Percentiles rank a stretch among this genome's conserved stretches.
Evolutionary conservation across 2,797 vertebrate genomes (phyloP).

Genomic region (Staurois parvus): DNA sequence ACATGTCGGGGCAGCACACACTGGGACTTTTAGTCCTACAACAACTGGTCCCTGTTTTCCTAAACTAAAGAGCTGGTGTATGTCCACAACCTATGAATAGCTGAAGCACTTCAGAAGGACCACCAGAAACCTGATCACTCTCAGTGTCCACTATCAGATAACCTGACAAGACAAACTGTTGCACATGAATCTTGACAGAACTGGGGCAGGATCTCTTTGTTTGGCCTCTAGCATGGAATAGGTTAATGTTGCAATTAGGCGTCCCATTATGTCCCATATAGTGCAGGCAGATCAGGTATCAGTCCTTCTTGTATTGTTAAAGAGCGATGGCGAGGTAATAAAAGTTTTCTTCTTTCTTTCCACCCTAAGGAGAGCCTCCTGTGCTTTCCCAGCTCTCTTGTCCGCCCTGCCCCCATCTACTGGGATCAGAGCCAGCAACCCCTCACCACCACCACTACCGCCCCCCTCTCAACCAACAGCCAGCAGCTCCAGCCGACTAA

Average conservation of each 20-base stretch:
- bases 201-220: slow-evolving; percentile 29
- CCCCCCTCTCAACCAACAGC: background rate
- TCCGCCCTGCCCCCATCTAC: slow-evolving; percentile 49
- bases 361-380: slow-evolving; percentile 49
- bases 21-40: slow-evolving; percentile 6
- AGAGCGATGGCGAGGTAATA: slow-evolving; percentile 40
- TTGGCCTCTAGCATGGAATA: slow-evolving; percentile 39
- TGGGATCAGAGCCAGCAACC: slow-evolving; percentile 46
- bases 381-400: slow-evolving; percentile 44
- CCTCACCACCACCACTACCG: background rate
- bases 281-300: slow-evolving; percentile 48
- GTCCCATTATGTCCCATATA: slow-evolving; percentile 46
- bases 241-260: slow-evolving; percentile 57
- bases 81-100: slow-evolving; percentile 5
- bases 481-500: background rate
- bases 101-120: background rate
- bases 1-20: background rate
- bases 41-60: slow-evolving; percentile 10
- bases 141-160: slow-evolving; percentile 1
- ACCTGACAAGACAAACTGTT: slow-evolving; percentile 12
- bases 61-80: background rate
- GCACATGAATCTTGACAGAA: background rate
- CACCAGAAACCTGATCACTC: slow-evolving; percentile 6
- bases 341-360: slow-evolving; percentile 52
- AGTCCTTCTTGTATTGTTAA: slow-evolving; percentile 43